Evolutionary conservation across 2,797 vertebrate genomes (phyloP).

Genomic region (Helarctos malayanus): DNA sequence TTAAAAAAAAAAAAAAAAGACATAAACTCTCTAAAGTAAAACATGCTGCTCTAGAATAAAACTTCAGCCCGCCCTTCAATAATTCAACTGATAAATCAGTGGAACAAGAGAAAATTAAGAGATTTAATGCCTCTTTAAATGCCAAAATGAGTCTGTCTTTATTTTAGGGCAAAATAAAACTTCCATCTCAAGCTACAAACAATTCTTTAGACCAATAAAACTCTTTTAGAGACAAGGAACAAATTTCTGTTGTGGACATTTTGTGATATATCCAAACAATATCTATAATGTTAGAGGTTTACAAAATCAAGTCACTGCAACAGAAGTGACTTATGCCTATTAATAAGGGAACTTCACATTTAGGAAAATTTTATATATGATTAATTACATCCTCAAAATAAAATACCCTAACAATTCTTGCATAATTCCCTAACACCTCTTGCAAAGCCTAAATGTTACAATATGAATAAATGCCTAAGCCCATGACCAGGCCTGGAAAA

Average conservation of each 20-base stretch:
- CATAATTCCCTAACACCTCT: background rate
- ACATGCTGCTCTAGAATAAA: background rate
- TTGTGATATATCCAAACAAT: conserved; percentile 1
- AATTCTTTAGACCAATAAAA: conserved; percentile 52
- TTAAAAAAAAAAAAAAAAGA: no score
- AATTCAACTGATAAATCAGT: conserved; percentile 45
- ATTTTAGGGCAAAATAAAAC: conserved; percentile 57
- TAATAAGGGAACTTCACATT: background rate
- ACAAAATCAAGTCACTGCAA: conserved; percentile 24
- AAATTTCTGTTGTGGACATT: background rate
- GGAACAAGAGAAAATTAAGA: conserved; percentile 8
- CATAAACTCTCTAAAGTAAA: conserved; percentile 4
- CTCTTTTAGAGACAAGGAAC: conserved; percentile 17
- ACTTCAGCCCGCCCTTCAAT: background rate
- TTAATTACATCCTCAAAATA: conserved; percentile 39
- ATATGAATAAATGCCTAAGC: conserved; percentile 27
- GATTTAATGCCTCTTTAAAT: background rate
- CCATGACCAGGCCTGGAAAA: background rate
- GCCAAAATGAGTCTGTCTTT: background rate
- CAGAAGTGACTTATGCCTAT: conserved; percentile 1
- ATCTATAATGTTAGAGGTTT: background rate
- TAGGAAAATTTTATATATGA: conserved; percentile 10
- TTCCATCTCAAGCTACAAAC: conserved; percentile 26
- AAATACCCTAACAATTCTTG: conserved; percentile 1
- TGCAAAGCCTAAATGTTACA: conserved; percentile 28